Evolutionary conservation across 2,888 invertebrate species (phyloP).

Genomic region (Poecilobothrus nobilitatus): DNA sequence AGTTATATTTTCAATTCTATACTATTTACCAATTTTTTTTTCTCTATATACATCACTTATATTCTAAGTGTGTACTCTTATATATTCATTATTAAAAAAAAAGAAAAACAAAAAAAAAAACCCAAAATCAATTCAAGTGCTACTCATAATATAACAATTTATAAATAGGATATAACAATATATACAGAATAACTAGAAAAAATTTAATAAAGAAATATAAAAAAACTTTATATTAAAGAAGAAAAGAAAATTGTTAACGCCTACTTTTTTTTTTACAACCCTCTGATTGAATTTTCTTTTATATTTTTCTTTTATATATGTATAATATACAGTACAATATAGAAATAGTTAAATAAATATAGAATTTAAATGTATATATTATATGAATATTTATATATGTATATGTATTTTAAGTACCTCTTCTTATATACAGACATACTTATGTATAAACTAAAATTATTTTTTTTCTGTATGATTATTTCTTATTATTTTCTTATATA

Average conservation of each 20-base stretch:
- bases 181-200: not conserved
- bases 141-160: too few species aligned
- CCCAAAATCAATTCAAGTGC: too few species aligned
- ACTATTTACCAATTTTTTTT: too few species aligned
- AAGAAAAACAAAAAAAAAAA: too few species aligned
- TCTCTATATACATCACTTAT: too few species aligned
- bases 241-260: conserved; percentile 9
- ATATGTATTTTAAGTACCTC: not conserved
- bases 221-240: not conserved
- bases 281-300: not conserved
- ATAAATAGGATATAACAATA: not conserved
- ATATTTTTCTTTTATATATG: too few species aligned
- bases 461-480: not conserved
- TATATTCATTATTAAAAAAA: too few species aligned
- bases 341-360: not conserved
- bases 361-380: too few species aligned
- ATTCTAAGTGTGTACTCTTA: too few species aligned
- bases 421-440: not conserved
- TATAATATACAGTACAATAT: not conserved
- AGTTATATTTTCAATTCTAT: too few species aligned
- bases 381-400: too few species aligned
- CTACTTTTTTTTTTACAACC: conserved; percentile 7
- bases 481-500: not conserved
- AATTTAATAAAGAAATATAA: not conserved
- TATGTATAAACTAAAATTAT: too few species aligned